Evolutionary conservation across 1,140 invertebrate genomes (phyloP).

Genomic region (Penaeus chinensis): DNA sequence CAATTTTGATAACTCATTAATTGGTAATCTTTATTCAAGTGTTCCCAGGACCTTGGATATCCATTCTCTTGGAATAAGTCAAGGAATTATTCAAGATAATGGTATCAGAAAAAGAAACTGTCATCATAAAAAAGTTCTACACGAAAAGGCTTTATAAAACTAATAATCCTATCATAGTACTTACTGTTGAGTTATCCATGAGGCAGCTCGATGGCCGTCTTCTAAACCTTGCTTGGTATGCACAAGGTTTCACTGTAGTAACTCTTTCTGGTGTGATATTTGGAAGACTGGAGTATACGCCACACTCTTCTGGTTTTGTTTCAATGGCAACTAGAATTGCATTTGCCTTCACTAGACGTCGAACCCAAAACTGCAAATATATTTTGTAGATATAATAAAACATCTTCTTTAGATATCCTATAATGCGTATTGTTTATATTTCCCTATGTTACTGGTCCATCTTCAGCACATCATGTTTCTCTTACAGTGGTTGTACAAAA

Average conservation of each 20-base stretch:
- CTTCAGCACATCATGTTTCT: too few species aligned
- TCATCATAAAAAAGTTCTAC: too few species aligned
- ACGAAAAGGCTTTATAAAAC: too few species aligned
- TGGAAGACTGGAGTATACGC: conserved; percentile 31
- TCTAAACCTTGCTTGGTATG: conserved; percentile 36
- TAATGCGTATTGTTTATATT: too few species aligned
- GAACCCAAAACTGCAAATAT: conserved; percentile 27
- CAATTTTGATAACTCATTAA: too few species aligned
- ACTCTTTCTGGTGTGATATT: conserved; percentile 24
- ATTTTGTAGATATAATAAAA: neutral
- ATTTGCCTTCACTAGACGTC: conserved; percentile 27
- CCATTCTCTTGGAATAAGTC: too few species aligned
- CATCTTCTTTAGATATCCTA: neutral
- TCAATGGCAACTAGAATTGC: conserved; percentile 44
- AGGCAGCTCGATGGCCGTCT: conserved; percentile 24
- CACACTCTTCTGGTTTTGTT: conserved; percentile 35
- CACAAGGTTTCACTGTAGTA: conserved; percentile 1
- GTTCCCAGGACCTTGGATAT: too few species aligned
- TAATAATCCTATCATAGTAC: neutral
- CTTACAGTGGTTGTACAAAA: too few species aligned
- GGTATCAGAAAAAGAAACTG: too few species aligned
- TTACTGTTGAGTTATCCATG: conserved; percentile 33
- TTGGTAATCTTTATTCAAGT: too few species aligned
- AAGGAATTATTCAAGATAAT: too few species aligned
- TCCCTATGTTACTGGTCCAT: too few species aligned